phyloP scores from a whole-genome alignment of 2,113 vertebrate species.

The Oncorhynchus nerka region DNA sequence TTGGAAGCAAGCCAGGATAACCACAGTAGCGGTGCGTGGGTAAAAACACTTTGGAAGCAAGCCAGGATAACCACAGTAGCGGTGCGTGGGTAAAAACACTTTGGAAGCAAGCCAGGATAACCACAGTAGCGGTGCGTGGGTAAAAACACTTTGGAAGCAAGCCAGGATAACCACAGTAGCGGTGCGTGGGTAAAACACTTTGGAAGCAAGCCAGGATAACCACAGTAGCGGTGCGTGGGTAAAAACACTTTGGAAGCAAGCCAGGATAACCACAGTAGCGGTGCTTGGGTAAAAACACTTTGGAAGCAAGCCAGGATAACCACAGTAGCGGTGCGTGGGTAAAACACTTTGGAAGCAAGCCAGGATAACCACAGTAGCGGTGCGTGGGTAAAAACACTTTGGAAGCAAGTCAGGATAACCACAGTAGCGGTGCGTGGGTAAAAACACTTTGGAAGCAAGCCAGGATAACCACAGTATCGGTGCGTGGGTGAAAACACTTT shows the following conservation, averaged over 20 bases:
- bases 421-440: no score
- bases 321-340: no score
- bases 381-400: no score
- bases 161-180: slow-evolving; percentile 12
- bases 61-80: slow-evolving; percentile 12
- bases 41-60: neutral
- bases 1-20: slow-evolving; percentile 25
- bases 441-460: slow-evolving; percentile 1
- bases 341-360: slow-evolving; percentile 2
- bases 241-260: neutral
- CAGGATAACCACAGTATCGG: slow-evolving; percentile 2
- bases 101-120: slow-evolving; percentile 25
- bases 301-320: slow-evolving; percentile 26
- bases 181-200: no score
- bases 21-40: no score
- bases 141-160: neutral
- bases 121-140: no score
- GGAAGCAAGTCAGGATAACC: slow-evolving; percentile 27
- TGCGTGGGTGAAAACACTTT: no score
- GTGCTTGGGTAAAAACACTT: no score
- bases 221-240: no score
- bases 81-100: no score
- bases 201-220: slow-evolving; percentile 26
- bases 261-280: slow-evolving; percentile 7
- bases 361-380: slow-evolving; percentile 3